phyloP scores from a whole-genome alignment of 2,113 vertebrate genomes.

The Rostratula benghalensis region DNA sequence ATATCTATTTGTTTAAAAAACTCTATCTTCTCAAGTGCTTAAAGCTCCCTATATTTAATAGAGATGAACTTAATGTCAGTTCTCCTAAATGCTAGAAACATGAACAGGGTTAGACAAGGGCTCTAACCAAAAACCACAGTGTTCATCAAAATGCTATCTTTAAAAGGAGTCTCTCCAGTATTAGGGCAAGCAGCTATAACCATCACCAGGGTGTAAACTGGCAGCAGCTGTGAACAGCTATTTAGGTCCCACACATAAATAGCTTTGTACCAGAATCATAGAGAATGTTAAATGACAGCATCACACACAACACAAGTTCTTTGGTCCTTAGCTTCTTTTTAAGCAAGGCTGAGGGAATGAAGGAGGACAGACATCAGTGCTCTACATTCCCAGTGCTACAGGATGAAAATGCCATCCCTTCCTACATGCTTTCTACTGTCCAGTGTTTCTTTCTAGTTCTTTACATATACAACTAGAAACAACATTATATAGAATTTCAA shows the following conservation, averaged over 20 bases:
- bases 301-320: neutral
- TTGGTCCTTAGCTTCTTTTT: neutral
- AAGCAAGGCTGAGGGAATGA: neutral
- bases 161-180: conserved; percentile 3
- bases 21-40: neutral
- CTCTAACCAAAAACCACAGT: neutral
- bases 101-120: neutral
- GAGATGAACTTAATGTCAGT: neutral
- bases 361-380: neutral
- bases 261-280: conserved; percentile 12
- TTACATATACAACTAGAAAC: neutral
- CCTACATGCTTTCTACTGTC: neutral
- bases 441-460: neutral
- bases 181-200: conserved; percentile 13
- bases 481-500: neutral
- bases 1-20: neutral
- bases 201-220: neutral
- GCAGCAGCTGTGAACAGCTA: conserved; percentile 43
- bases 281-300: conserved; percentile 34
- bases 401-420: neutral
- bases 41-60: neutral
- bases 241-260: neutral
- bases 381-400: rapidly evolving
- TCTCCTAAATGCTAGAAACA: neutral
- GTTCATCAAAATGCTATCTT: neutral